A percentile compares a stretch with the other conserved stretches of the same genome.
These are phyloP conservation scores for Butorides virescens DNA, from an alignment of 2,113 vertebrate genomes.

Conservation along the genomic window DNA sequence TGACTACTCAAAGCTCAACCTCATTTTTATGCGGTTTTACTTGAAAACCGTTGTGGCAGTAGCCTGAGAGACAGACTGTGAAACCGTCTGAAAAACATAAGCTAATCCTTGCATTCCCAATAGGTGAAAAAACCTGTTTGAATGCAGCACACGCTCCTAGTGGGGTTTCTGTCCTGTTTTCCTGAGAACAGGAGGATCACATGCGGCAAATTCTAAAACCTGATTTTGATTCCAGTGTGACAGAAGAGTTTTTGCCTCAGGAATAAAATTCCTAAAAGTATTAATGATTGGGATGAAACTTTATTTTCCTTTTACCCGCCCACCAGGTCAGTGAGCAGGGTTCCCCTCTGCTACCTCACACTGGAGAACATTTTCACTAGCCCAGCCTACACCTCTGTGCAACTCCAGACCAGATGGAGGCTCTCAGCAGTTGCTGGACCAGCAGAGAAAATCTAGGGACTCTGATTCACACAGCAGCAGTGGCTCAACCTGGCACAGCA, in stretches of 20 bases:
- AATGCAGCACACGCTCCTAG: background rate
- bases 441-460: background rate
- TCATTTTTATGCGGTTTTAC: background rate
- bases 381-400: background rate
- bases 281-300: background rate
- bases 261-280: background rate
- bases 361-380: background rate
- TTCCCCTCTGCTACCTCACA: accelerated
- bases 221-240: background rate
- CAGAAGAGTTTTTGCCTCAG: background rate
- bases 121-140: background rate
- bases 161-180: background rate
- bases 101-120: background rate
- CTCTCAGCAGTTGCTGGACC: background rate
- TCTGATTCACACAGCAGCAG: background rate
- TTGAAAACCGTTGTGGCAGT: background rate
- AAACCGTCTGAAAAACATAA: background rate
- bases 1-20: background rate
- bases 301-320: background rate
- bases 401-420: background rate
- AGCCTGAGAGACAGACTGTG: background rate
- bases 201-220: background rate
- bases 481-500: background rate
- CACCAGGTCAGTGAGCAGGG: background rate
- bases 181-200: background rate